Evolutionary conservation across 2,888 invertebrate genomes (phyloP), one percentile per base, ranked within the genome.

Genomic region (Pardosa pseudoannulata): DNA sequence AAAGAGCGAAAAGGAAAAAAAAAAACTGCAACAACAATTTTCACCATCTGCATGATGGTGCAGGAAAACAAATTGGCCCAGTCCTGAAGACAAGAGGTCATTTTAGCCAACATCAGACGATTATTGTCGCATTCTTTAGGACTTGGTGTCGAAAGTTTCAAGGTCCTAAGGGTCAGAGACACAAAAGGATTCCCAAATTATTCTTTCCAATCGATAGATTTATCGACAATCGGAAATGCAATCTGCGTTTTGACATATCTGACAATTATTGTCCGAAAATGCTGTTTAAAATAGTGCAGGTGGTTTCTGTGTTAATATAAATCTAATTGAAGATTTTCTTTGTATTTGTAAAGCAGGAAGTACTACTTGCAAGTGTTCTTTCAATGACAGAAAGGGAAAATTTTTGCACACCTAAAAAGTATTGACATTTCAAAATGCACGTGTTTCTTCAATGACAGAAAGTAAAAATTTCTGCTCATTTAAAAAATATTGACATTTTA

Each of bases 131-230:
- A 13, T 62, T 62, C 62, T 29, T 1, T 29, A n/a, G 31, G n/a
- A n/a, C 31, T 13, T 11, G 29, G n/a, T 11, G 16, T 50, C 50
- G n/a, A 16, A 36, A 36, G 9, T 36, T n/a, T 31, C 56, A 73
- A 73, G 73, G 73, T 56, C 78, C 50, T 13, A 56, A n/a, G 46
- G 68, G n/a, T 41, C 28, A 23, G 29, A 72, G 71, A 72, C 79
- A 79, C 72, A 79, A 79, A n/a, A 72, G 31, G 65, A 41, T 46
- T 39, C 72, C 64, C 72, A 79, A 79, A 79, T 79, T 71, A 70
- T 50, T 41, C 46, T 71, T 71, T 36, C 70, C 23, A 79, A 67
- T 79, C 71, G 79, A 79, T 71, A 64, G 36, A 72, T 79, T 79
- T 79, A 79, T 79, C 68, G 72, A 50, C 56, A 68, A 67, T 23